phyloP scores from a whole-genome alignment of 2,797 vertebrate genomes.

The Galago senegalensis region DNA sequence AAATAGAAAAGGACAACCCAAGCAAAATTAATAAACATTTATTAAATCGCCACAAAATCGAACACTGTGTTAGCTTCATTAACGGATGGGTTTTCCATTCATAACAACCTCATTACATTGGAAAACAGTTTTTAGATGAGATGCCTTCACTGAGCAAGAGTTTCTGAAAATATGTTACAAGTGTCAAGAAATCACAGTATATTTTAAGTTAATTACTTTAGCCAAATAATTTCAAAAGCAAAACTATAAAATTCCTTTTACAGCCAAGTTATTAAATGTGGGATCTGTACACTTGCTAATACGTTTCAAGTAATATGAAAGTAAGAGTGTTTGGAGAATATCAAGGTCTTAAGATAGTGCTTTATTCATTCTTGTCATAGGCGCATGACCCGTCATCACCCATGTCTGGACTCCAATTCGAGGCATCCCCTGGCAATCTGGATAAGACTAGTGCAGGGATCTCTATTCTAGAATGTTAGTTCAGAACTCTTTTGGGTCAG shows the following conservation, averaged over 20 bases:
- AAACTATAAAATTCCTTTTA: conserved; percentile 38
- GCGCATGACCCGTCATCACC: not conserved
- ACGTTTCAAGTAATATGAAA: conserved; percentile 19
- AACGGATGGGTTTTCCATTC: conserved; percentile 34
- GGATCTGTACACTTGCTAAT: not conserved
- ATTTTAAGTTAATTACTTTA: conserved; percentile 59
- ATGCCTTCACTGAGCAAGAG: conserved; percentile 7
- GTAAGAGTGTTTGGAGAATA: not conserved
- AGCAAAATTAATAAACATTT: conserved; percentile 66
- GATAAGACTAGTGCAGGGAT: not conserved
- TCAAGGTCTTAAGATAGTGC: not conserved
- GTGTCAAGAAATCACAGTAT: conserved; percentile 1
- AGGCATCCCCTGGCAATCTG: not conserved
- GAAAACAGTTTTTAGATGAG: conserved; percentile 62
- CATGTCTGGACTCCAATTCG: conserved; percentile 10
- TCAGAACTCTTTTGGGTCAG: conserved; percentile 1
- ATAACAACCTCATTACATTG: conserved; percentile 47
- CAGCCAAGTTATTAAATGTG: conserved; percentile 9
- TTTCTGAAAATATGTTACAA: conserved; percentile 27
- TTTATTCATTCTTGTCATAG: conserved; percentile 15
- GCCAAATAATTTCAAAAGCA: conserved; percentile 62
- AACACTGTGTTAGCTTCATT: conserved; percentile 45
- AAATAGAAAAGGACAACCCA: conserved; percentile 19
- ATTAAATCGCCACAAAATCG: conserved; percentile 42
- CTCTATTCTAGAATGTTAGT: not conserved